phyloP scores from a whole-genome alignment of 2,113 vertebrate species.

The Erythrocebus patas region DNA sequence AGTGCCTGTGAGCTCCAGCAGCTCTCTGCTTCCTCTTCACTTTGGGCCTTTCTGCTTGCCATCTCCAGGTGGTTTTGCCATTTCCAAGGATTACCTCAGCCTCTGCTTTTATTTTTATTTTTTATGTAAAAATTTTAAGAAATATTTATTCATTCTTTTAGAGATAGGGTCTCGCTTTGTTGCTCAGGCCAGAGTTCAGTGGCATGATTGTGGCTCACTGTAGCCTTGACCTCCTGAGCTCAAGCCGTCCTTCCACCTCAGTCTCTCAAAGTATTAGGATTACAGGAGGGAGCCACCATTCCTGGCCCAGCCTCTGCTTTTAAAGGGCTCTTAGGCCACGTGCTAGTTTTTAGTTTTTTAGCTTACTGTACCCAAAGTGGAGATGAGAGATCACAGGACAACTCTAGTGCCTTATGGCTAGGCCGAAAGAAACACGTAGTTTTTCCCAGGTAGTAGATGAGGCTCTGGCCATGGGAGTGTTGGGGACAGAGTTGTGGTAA shows the following conservation, averaged over 20 bases:
- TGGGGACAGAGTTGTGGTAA: background rate
- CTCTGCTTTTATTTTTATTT: background rate
- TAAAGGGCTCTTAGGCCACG: background rate
- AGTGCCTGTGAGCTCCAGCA: background rate
- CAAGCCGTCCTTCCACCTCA: no score
- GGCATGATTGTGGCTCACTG: no score
- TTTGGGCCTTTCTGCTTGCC: background rate
- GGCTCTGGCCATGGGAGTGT: background rate
- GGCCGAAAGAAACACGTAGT: background rate
- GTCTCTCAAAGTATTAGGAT: no score
- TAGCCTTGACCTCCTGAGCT: no score
- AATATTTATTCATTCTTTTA: background rate
- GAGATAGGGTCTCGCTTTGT: no score
- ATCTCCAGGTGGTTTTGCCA: background rate
- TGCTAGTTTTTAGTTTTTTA: background rate
- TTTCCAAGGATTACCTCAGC: background rate
- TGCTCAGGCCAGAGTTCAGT: no score
- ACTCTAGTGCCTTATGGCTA: background rate
- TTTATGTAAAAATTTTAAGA: background rate
- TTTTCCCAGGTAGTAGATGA: background rate
- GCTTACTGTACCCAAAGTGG: background rate
- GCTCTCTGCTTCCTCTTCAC: background rate
- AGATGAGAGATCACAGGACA: slow-evolving; percentile 3
- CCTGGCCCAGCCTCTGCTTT: background rate
- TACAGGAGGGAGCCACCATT: no score